phyloP scores from a whole-genome alignment of 2,888 invertebrate genomes.

The Eretmocerus hayati region DNA sequence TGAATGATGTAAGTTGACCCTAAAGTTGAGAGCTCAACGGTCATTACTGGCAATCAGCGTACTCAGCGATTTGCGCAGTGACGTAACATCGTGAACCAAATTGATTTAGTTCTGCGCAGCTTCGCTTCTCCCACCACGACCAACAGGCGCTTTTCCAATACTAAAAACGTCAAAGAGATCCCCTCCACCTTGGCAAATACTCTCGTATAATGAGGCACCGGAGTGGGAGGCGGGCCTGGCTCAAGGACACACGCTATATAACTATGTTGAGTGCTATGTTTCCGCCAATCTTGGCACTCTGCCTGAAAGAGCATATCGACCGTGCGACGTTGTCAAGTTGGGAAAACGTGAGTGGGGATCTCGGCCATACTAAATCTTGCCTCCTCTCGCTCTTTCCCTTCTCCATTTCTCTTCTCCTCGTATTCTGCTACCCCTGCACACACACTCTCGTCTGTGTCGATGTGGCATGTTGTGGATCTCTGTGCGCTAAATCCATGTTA shows the following conservation, averaged over 20 bases:
- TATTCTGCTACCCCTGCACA: too few relatives aligned
- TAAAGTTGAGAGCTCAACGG: too few relatives aligned
- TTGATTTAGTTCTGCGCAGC: constrained; percentile 42
- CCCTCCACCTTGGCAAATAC: background rate
- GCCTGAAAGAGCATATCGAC: constrained; percentile 48
- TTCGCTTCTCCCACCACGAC: constrained; percentile 28
- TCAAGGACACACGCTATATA: constrained; percentile 11
- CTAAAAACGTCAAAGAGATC: too few relatives aligned
- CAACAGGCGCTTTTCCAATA: constrained; percentile 6
- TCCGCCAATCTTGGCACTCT: constrained; percentile 47
- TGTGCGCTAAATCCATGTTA: too few relatives aligned
- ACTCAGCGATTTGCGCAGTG: constrained; percentile 42
- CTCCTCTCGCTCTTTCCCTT: constrained; percentile 8
- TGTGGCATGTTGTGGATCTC: too few relatives aligned
- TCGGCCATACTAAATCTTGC: background rate
- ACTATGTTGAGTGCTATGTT: constrained; percentile 37
- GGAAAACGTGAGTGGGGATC: background rate
- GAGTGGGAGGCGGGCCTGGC: constrained; percentile 22
- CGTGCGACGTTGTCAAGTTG: constrained; percentile 45
- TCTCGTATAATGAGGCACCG: background rate
- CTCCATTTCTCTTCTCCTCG: constrained; percentile 8
- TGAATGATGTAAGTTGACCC: too few relatives aligned
- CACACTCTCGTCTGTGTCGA: too few relatives aligned
- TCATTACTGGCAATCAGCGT: too few relatives aligned
- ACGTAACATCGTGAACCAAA: constrained; percentile 20